These are phyloP conservation scores for Porphyrio hochstetteri DNA, from an alignment of 2,113 vertebrate species.

Conservation along the genomic window DNA sequence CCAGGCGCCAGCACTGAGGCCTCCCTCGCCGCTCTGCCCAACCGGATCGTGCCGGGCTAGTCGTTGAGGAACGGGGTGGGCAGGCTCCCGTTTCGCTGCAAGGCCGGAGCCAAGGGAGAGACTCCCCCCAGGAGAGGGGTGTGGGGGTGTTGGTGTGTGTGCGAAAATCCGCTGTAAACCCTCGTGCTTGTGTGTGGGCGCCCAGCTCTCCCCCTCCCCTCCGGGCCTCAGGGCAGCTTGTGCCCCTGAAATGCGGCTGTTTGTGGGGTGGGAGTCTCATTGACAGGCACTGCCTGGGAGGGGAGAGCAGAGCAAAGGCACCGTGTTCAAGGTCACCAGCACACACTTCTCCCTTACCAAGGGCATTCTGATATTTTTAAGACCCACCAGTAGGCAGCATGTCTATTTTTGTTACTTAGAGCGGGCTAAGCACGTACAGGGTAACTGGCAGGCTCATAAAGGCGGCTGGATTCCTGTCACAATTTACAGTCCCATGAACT, in stretches of 20 bases:
- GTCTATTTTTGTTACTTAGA: constrained; percentile 1
- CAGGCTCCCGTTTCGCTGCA: background rate
- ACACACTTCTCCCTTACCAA: background rate
- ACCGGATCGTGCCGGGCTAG: background rate
- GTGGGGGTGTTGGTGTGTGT: no score
- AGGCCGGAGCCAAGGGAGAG: background rate
- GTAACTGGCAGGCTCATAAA: background rate
- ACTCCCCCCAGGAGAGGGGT: background rate
- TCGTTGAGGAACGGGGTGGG: background rate
- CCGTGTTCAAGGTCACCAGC: constrained; percentile 3
- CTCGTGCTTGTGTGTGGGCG: background rate
- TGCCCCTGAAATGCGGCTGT: background rate
- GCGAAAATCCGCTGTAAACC: background rate
- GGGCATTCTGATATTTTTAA: background rate
- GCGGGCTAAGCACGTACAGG: background rate
- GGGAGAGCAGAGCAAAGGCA: background rate
- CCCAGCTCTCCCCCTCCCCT: no score
- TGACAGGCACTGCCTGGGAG: background rate
- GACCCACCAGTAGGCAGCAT: background rate
- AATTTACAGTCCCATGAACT: background rate
- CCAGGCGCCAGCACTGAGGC: accelerated
- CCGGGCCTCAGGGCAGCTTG: background rate
- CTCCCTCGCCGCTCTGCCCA: background rate
- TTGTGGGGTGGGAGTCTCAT: background rate
- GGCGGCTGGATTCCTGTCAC: background rate